Evolutionary conservation across 2,113 vertebrate species (phyloP).

Genomic region (Lamprotornis superbus): DNA sequence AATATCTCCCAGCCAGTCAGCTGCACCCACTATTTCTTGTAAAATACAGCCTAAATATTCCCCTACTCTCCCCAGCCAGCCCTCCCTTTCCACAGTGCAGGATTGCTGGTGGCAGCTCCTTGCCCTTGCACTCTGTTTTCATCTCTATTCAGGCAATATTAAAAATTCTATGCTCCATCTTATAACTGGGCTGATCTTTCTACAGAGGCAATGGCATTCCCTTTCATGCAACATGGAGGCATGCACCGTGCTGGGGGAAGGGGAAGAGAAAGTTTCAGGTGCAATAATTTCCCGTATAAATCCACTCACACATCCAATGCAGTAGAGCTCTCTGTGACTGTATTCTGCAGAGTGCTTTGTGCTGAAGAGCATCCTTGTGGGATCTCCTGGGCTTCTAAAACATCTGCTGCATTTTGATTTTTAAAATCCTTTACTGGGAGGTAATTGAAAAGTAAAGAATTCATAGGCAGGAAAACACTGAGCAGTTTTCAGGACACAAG

Average conservation of each 20-base stretch:
- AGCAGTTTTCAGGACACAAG: background rate
- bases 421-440: background rate
- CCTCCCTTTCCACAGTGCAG: background rate
- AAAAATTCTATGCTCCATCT: background rate
- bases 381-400: background rate
- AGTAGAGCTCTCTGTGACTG: background rate
- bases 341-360: background rate
- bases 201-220: background rate
- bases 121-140: background rate
- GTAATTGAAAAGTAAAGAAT: background rate
- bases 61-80: background rate
- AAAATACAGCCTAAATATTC: background rate
- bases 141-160: background rate
- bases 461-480: background rate
- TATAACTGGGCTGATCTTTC: background rate
- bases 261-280: background rate
- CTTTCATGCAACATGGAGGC: background rate
- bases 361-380: background rate
- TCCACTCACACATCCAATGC: rapidly evolving
- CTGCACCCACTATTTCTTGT: background rate
- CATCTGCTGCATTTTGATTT: background rate
- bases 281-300: background rate
- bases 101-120: background rate
- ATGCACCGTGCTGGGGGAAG: background rate
- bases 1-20: background rate